Evolutionary conservation across 2,113 vertebrate species (phyloP), one percentile per base, ranked within the genome.

Genomic region (Anhinga anhinga): DNA sequence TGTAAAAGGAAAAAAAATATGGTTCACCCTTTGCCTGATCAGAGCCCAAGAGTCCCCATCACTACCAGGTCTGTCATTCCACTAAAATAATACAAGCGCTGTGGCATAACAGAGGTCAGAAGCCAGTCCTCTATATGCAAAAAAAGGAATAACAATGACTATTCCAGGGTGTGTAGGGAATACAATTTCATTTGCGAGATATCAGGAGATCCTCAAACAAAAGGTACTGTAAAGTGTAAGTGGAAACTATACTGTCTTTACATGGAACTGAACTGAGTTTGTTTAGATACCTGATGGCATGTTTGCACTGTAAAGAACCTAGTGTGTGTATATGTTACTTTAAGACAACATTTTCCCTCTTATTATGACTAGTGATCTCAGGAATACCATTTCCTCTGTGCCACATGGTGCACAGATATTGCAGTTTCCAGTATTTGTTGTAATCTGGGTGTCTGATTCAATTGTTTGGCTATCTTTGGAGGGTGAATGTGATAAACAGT

Each of bases 391-490:
- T 96, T 97, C 65, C 77, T 94, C 65, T 62, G 29, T 82, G 78
- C 89, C 91, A 86, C 94, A 93, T 77, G 45, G 53, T 73, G 25
- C 58, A 70, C 9, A 0, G 84, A 97, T 97, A 97, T 95, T 97
- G 89, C 73, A 0, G 78, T 93, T 94, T 91, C 88, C 49, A 82
- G 77, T 73, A 77, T 95, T 96, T 93, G 91, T 94, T 83, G 87
- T 91, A 95, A 94, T 93, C 66, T 86, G 23, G 58, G 55, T 94
- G 59, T 80, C 78, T 97, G 89, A 97, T 97, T 97, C 93, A 95
- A 97, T 97, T 97, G 86, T 52, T 93, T 90, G 91, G 62, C 89
- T 97, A 90, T 95, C 94, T 95, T 97, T 94, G 91, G 82, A 95
- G 70, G 36, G 50, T 77, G 89, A 95, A 97, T 97, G 95, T 90